These are phyloP conservation scores for Euleptes europaea DNA, from an alignment of 2,113 vertebrate genomes.

Conservation along the genomic window DNA sequence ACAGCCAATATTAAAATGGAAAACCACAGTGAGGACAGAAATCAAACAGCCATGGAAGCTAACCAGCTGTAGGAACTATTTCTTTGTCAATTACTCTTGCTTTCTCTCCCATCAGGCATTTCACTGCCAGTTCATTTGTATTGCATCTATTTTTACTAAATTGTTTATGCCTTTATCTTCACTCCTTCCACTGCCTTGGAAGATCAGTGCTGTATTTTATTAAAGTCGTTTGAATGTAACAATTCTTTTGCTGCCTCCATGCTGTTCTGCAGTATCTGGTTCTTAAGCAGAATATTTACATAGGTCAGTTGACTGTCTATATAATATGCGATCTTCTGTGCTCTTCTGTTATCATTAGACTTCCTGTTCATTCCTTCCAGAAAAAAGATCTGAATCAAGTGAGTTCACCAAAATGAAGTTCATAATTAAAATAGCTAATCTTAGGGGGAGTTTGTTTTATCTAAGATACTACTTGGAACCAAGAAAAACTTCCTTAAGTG, in stretches of 20 bases:
- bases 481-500: no score
- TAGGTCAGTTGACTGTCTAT: conserved; percentile 23
- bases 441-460: background rate
- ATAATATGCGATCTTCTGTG: background rate
- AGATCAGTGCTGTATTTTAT: background rate
- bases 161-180: background rate
- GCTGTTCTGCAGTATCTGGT: conserved; percentile 6
- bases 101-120: background rate
- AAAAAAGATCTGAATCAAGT: background rate
- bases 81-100: background rate
- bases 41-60: no score
- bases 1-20: no score
- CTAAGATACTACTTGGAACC: background rate
- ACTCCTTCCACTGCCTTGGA: background rate
- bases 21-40: no score
- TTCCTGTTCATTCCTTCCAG: background rate
- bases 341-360: background rate
- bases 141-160: background rate
- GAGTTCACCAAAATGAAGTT: background rate
- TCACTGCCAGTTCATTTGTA: conserved; percentile 41
- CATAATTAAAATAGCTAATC: background rate
- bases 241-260: conserved; percentile 41
- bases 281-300: conserved; percentile 24
- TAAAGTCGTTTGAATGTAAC: conserved; percentile 44
- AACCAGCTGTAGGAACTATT: background rate